Conservation (phyloP, 2,888 invertebrate species). For the Leptothorax acervorum region DNA sequence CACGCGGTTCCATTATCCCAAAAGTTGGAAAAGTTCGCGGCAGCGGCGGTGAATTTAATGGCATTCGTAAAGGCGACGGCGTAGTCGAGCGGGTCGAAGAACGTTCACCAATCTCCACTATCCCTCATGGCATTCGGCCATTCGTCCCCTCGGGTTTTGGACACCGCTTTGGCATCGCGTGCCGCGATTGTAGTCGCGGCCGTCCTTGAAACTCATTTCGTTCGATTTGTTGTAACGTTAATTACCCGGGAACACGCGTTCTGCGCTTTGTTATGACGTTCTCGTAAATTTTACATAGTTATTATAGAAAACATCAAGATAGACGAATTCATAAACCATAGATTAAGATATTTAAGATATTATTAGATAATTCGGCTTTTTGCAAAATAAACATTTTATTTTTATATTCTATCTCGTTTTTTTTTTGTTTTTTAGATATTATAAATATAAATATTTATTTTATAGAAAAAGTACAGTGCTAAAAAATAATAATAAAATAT, state of each 20-base stretch:
- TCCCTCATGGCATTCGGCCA: conserved; percentile 37
- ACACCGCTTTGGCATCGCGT: conserved; percentile 28
- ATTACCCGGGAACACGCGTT: conserved; percentile 8
- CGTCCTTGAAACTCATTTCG: conserved; percentile 47
- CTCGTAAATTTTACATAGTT: not conserved
- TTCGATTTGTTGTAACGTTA: conserved; percentile 17
- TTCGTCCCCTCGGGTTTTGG: not conserved
- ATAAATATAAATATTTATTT: conserved; percentile 1
- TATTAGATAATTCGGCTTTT: not conserved
- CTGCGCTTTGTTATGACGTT: not conserved
- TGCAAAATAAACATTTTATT: not conserved
- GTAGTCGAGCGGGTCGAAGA: conserved; percentile 77
- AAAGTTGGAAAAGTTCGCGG: conserved; percentile 80
- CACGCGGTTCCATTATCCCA: conserved; percentile 79
- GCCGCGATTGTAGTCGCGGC: conserved; percentile 12
- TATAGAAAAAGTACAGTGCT: not conserved
- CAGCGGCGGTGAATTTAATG: conserved; percentile 76
- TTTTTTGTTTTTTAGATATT: not conserved
- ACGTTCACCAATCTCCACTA: conserved; percentile 78
- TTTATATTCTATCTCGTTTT: not conserved
- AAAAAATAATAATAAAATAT: not conserved
- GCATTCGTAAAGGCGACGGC: conserved; percentile 77
- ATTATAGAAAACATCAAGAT: not conserved
- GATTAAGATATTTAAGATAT: not conserved
- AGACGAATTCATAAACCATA: not conserved